Base-by-base conservation (phyloP, 2,797 vertebrate species). In the Pseudomugil gertrudae region DNA sequence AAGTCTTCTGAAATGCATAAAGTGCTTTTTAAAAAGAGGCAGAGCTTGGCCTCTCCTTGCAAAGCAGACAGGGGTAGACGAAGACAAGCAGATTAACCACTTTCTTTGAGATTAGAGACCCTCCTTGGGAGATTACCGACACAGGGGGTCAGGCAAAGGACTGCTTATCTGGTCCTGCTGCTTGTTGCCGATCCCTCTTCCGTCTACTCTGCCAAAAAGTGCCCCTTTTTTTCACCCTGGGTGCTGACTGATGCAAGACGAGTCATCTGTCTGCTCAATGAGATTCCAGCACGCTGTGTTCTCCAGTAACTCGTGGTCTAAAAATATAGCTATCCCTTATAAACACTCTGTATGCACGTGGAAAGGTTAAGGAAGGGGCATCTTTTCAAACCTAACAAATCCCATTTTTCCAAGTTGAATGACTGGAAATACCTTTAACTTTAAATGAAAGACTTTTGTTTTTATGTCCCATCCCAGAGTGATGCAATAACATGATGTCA, bases 81-180 rank as follows among this genome's bases (percentile, higher is more conserved):
- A 72, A 80, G 69, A 57, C 76, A 36, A 76, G 70, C 74, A 91
- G 86, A 91, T 89, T 84, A 87, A 87, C 68, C 72, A 85, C 80
- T 88, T 86, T 89, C 72, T 87, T 79, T 73, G 65, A 87, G 87
- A 90, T 90, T 88, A 91, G 69, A 87, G 58, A 73, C 83, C 79
- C 82, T 83, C 63, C 54, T 80, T 82, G 76, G 67, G 75, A 87
- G 89, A 90, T 89, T 87, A 90, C 58, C 8, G 24, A 72, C 55
- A 84, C 83, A 59, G 70, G 77, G 88, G 87, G 83, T 84, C 80
- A 36, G 62, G 70, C 72, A 50, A 66, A 73, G 66, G 75, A 77
- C 78, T 79, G 81, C 80, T 90, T 92, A 92, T 91, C 90, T 67
- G 59, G 64, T 72, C 68, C 57, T 69, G 64, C 81, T 81, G 81